A percentile compares a stretch with the other conserved stretches of the same genome.
phyloP scores from a whole-genome alignment of 1,140 invertebrate genomes.

The Drosophila paulistorum region DNA sequence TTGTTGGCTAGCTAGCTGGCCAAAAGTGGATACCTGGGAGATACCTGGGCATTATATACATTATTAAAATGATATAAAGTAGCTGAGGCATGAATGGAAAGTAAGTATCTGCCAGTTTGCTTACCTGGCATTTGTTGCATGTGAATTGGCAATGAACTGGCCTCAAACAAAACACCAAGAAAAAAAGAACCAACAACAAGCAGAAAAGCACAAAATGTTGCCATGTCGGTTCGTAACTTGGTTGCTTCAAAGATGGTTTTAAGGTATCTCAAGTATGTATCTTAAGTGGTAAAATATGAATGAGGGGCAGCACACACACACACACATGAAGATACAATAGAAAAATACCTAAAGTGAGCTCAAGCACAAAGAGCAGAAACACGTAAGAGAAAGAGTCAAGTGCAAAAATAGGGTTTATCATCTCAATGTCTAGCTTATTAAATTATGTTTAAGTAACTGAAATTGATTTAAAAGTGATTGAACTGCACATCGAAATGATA shows the following conservation, averaged over 20 bases:
- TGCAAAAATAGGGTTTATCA: not conserved
- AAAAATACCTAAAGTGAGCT: constrained; percentile 1
- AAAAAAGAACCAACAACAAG: not conserved
- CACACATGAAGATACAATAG: not conserved
- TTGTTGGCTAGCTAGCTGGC: constrained; percentile 6
- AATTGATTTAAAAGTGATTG: not conserved
- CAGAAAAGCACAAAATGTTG: not conserved
- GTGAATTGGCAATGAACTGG: constrained; percentile 67
- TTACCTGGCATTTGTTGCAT: constrained; percentile 60
- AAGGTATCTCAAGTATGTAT: constrained; percentile 13
- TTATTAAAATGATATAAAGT: constrained; percentile 82
- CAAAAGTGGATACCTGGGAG: constrained; percentile 23
- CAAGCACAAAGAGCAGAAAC: not conserved
- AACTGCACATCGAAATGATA: not conserved
- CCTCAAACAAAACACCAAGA: constrained; percentile 17
- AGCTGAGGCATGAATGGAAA: constrained; percentile 59
- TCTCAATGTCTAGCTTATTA: constrained; percentile 1
- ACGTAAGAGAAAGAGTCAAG: not conserved
- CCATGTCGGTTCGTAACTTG: constrained; percentile 4
- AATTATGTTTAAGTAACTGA: not conserved
- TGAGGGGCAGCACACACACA: not conserved
- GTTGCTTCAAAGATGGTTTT: constrained; percentile 10
- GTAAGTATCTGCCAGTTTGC: constrained; percentile 50
- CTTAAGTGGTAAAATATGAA: not conserved
- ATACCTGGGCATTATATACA: constrained; percentile 57